Percentiles rank a stretch among this genome's conserved stretches.
phyloP scores from a whole-genome alignment of 2,797 vertebrate species.

The Adrianichthys oophorus region DNA sequence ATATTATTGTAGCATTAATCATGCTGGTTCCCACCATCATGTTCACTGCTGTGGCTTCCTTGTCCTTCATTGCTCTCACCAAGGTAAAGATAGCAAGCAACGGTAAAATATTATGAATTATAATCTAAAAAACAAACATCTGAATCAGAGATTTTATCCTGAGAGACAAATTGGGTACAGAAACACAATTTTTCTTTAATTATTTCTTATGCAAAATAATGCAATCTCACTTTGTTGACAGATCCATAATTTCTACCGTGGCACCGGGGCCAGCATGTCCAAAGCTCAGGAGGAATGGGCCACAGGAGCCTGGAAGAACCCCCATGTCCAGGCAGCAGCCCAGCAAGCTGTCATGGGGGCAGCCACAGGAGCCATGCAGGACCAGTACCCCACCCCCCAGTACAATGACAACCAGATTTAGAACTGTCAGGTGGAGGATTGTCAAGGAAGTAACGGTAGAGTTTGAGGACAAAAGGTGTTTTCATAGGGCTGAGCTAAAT shows the following conservation, averaged over 20 bases:
- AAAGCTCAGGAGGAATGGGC: constrained; percentile 98
- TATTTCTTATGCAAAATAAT: not conserved
- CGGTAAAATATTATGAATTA: too few species aligned
- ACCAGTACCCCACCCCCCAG: constrained; percentile 79
- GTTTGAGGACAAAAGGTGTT: constrained; percentile 9
- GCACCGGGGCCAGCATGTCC: constrained; percentile 91
- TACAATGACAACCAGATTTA: constrained; percentile 70
- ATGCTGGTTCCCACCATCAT: constrained; percentile 95
- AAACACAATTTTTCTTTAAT: too few species aligned
- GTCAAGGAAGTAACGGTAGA: constrained; percentile 41
- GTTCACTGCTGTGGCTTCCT: constrained; percentile 89
- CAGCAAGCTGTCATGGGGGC: constrained; percentile 90
- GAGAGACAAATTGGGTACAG: too few species aligned
- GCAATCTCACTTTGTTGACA: constrained; percentile 40
- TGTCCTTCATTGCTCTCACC: constrained; percentile 92
- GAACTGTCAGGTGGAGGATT: constrained; percentile 4
- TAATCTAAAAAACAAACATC: too few species aligned
- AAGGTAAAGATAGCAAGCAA: constrained; percentile 77
- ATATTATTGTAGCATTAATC: constrained; percentile 87
- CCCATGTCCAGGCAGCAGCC: constrained; percentile 90
- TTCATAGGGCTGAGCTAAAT: not conserved
- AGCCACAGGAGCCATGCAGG: constrained; percentile 83
- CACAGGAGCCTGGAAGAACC: constrained; percentile 96
- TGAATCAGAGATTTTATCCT: too few species aligned
- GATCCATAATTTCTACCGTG: constrained; percentile 97